Percentiles rank a stretch among this genome's conserved stretches.
Evolutionary conservation across 2,888 invertebrate genomes (phyloP).

Genomic region (Pegoplata infirma): DNA sequence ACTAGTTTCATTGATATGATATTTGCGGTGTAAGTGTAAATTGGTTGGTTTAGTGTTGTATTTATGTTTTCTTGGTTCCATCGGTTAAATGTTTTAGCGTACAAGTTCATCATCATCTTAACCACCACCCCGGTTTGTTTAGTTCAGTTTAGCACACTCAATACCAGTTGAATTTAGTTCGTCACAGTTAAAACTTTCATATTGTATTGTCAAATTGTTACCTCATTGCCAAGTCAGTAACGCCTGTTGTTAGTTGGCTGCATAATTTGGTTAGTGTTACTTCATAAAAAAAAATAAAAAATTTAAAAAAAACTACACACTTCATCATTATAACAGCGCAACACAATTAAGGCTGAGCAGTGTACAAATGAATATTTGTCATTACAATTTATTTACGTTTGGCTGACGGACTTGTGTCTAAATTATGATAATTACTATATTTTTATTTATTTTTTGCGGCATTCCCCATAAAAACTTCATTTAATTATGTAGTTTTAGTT

Average conservation of each 20-base stretch:
- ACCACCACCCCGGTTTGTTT: constrained; percentile 5
- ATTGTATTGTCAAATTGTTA: constrained; percentile 43
- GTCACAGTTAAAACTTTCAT: constrained; percentile 37
- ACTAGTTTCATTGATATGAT: neutral
- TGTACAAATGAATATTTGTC: constrained; percentile 17
- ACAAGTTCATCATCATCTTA: constrained; percentile 48
- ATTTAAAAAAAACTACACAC: neutral
- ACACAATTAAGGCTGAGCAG: neutral
- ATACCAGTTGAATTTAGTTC: constrained; percentile 13
- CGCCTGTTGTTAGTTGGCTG: constrained; percentile 4
- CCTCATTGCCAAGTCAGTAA: constrained; percentile 31
- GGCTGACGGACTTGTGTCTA: constrained; percentile 1
- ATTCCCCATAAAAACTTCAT: neutral
- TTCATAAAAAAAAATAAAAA: constrained; percentile 7
- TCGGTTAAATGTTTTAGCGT: constrained; percentile 23
- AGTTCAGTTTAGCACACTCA: constrained; percentile 1
- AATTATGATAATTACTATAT: constrained; percentile 26
- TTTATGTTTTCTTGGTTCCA: constrained; percentile 14
- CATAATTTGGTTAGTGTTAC: constrained; percentile 38
- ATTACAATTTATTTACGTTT: constrained; percentile 13
- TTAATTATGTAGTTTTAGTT: constrained; percentile 8
- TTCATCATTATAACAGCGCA: neutral
- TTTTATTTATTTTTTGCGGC: neutral
- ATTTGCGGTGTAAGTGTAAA: neutral
- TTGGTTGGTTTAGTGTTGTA: no score